Conservation (phyloP, 2,797 vertebrate genomes). For the Pelochelys cantorii region DNA sequence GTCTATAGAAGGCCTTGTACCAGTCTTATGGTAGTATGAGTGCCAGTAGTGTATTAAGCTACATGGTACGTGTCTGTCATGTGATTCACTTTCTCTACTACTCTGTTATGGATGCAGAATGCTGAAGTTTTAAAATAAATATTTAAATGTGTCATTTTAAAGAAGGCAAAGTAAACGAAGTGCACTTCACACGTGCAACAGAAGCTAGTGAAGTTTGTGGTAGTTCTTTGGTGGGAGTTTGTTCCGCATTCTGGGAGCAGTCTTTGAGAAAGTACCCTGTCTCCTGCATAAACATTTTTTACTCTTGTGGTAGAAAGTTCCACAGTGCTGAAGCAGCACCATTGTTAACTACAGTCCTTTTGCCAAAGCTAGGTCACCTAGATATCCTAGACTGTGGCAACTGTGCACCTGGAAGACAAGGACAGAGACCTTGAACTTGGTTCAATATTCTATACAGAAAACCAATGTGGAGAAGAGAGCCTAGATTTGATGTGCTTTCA, state of each 20-base stretch:
- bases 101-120: neutral
- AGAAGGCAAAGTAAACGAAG: neutral
- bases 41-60: neutral
- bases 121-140: neutral
- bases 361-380: neutral
- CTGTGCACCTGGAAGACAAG: neutral
- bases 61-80: neutral
- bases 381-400: neutral
- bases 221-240: neutral
- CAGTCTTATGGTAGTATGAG: neutral
- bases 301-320: neutral
- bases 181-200: neutral
- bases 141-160: neutral
- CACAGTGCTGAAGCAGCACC: neutral
- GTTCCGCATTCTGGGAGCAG: neutral
- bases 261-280: neutral
- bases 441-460: neutral
- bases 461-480: neutral
- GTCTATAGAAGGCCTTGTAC: neutral
- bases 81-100: neutral
- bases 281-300: neutral
- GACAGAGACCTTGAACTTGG: neutral
- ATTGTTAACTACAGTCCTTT: neutral
- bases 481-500: neutral
- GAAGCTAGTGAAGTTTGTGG: neutral